These are phyloP conservation scores for Amazona ochrocephala DNA, from an alignment of 2,797 vertebrate genomes.

Conservation along the genomic window DNA sequence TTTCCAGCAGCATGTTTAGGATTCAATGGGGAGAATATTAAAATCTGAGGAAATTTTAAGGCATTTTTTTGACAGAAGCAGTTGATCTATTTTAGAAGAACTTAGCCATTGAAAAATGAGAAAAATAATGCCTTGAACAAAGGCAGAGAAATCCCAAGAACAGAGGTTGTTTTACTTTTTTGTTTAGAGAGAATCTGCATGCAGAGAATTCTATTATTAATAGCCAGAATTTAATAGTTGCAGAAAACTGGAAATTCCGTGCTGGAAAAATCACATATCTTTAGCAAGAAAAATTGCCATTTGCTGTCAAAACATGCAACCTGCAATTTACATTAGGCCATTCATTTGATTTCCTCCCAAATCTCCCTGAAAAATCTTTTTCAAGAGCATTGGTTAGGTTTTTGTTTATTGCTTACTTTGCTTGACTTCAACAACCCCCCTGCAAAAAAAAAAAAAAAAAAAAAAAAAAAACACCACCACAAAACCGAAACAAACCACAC, in stretches of 20 bases:
- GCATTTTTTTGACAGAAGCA: not conserved
- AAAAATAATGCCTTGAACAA: not conserved
- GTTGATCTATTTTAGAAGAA: not conserved
- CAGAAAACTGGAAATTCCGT: not conserved
- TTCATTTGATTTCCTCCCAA: not conserved
- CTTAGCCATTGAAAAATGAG: not conserved
- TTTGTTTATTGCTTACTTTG: not conserved
- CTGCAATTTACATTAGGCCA: not conserved
- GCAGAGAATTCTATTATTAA: not conserved
- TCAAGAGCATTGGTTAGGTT: not conserved
- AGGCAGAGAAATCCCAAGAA: not conserved
- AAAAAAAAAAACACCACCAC: not conserved
- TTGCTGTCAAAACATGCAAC: not conserved
- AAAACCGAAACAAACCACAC: not conserved
- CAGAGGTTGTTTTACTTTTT: accelerated
- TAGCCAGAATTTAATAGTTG: not conserved
- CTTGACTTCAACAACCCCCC: not conserved
- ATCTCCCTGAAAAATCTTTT: not conserved
- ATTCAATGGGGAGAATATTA: not conserved
- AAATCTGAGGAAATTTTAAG: not conserved
- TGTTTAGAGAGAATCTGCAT: not conserved
- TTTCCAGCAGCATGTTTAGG: not conserved
- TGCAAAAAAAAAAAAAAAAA: too few species aligned
- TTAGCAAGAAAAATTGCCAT: not conserved
- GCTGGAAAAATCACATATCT: not conserved